These are phyloP conservation scores for Anticlea derivata DNA, from an alignment of 2,888 invertebrate genomes.

Conservation along the genomic window DNA sequence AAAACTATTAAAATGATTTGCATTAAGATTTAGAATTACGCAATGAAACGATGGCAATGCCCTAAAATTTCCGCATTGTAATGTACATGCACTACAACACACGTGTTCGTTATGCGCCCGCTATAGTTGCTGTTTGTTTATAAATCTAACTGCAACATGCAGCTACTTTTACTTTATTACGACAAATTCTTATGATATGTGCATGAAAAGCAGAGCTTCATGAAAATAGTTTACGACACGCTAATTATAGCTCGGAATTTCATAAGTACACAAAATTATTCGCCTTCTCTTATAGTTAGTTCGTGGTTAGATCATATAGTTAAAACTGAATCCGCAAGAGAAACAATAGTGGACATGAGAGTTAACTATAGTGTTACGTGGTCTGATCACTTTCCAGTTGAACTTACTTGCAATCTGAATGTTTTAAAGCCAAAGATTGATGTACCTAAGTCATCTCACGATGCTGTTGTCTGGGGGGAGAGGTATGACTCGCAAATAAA, in stretches of 20 bases:
- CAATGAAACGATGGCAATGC: conserved; percentile 3
- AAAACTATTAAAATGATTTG: not conserved
- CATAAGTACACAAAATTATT: not conserved
- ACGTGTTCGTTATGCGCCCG: conserved; percentile 21
- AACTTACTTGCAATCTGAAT: no score
- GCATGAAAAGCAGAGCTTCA: conserved; percentile 1
- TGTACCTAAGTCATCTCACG: no score
- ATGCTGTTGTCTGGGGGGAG: no score
- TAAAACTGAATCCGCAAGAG: not conserved
- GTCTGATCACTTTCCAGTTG: not conserved
- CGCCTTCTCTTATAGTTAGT: no score
- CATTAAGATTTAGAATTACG: not conserved
- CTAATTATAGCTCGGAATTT: conserved; percentile 1
- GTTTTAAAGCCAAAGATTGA: no score
- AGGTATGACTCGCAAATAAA: no score
- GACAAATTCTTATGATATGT: conserved; percentile 6
- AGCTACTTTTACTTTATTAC: conserved; percentile 22
- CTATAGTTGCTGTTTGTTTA: conserved; percentile 25
- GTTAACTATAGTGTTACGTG: not conserved
- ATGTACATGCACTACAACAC: conserved; percentile 4
- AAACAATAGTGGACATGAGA: not conserved
- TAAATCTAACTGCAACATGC: conserved; percentile 20
- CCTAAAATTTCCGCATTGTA: conserved; percentile 22
- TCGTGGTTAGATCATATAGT: no score
- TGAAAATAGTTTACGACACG: not conserved